phyloP scores from a whole-genome alignment of 2,797 vertebrate species.

The Macropus fuliginosus region DNA sequence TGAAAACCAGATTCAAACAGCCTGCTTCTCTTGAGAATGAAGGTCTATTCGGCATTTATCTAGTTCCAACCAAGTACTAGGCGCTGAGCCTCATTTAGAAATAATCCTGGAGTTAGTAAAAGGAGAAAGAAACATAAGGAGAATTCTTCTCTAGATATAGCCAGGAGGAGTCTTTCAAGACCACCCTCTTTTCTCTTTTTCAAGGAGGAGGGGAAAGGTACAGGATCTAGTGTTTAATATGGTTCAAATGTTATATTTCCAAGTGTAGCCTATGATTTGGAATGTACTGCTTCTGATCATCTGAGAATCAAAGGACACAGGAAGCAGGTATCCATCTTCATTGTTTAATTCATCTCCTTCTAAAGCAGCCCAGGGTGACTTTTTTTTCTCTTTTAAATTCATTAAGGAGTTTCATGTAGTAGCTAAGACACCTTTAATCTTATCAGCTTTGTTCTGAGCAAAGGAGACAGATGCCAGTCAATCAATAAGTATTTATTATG shows the following conservation, averaged over 20 bases:
- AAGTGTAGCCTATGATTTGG: neutral
- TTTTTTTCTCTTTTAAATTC: neutral
- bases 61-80: neutral
- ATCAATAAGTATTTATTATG: neutral
- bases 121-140: neutral
- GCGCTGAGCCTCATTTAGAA: neutral
- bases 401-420: constrained; percentile 19
- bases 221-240: neutral
- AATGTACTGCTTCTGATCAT: too few species aligned
- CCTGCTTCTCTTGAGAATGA: neutral
- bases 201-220: neutral
- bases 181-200: neutral
- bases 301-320: too few species aligned
- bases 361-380: neutral
- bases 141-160: neutral
- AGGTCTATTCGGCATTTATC: neutral
- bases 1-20: neutral
- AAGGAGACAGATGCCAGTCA: neutral
- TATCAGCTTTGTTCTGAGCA: neutral
- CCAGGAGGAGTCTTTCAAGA: neutral
- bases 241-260: neutral
- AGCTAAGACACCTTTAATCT: constrained; percentile 4
- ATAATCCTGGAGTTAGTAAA: neutral
- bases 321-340: neutral
- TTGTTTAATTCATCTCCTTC: neutral